A percentile compares a stretch with the other conserved stretches of the same genome.
These are phyloP conservation scores for Eidolon dupreanum DNA, from an alignment of 2,797 vertebrate genomes.

Conservation along the genomic window DNA sequence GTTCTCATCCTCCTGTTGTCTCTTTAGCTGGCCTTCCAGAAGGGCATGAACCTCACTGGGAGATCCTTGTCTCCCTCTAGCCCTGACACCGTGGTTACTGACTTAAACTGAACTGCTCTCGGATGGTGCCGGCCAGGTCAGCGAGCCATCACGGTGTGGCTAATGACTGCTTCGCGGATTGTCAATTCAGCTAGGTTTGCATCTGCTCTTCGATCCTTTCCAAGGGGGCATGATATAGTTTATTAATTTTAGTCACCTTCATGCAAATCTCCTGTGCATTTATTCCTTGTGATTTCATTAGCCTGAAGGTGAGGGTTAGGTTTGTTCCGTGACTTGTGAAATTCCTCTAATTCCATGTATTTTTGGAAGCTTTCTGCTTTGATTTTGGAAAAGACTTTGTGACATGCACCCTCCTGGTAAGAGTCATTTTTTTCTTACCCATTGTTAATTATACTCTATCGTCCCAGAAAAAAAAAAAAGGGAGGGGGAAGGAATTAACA, in stretches of 20 bases:
- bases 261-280: constrained; percentile 23
- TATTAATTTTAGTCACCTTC: constrained; percentile 27
- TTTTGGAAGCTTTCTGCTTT: background rate
- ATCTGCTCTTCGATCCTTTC: background rate
- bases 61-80: background rate
- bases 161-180: background rate
- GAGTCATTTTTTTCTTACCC: background rate
- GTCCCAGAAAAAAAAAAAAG: background rate
- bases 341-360: background rate
- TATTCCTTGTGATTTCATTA: constrained; percentile 24
- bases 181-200: constrained; percentile 29
- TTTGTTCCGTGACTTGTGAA: background rate
- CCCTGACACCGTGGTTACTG: background rate
- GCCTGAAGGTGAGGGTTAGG: background rate
- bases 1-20: background rate
- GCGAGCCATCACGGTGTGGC: background rate
- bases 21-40: background rate
- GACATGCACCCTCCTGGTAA: background rate
- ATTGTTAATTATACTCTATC: background rate
- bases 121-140: background rate
- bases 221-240: background rate
- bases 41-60: background rate
- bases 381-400: background rate
- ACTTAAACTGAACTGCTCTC: background rate
- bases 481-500: background rate